These are phyloP conservation scores for Athene noctua DNA, from an alignment of 2,113 vertebrate species.

Conservation along the genomic window DNA sequence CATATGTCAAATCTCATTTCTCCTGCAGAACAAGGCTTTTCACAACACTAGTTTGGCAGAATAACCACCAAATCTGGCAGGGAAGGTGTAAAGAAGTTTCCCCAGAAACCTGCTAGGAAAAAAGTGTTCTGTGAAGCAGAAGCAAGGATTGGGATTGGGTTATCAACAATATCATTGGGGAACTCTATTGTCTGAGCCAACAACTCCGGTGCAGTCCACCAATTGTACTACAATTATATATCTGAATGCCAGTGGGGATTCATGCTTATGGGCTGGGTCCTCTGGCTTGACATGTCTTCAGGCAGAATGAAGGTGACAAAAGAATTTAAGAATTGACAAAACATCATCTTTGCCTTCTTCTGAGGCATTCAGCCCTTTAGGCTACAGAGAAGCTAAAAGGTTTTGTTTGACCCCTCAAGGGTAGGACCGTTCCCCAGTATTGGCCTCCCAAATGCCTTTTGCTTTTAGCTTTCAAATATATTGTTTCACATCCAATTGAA, in stretches of 20 bases:
- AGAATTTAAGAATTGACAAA: neutral
- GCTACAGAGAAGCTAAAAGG: neutral
- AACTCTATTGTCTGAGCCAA: neutral
- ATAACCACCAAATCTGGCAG: neutral
- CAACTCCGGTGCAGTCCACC: neutral
- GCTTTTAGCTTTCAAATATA: neutral
- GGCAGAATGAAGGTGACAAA: neutral
- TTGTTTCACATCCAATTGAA: neutral
- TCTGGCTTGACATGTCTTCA: neutral
- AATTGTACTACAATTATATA: neutral
- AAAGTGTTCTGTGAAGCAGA: neutral
- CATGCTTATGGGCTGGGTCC: neutral
- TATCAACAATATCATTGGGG: accelerated
- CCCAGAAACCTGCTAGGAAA: neutral
- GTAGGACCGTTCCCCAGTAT: neutral
- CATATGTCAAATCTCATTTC: neutral
- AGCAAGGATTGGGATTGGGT: neutral
- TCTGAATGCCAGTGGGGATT: neutral
- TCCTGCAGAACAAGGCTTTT: neutral
- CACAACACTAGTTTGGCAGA: neutral
- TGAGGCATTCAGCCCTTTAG: neutral
- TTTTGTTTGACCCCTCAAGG: neutral
- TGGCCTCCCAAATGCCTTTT: neutral
- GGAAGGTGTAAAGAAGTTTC: neutral
- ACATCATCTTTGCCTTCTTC: neutral